Evolutionary conservation across 2,113 vertebrate genomes (phyloP), one percentile per base, ranked within the genome.

Genomic region (Neotragus pygmaeus): DNA sequence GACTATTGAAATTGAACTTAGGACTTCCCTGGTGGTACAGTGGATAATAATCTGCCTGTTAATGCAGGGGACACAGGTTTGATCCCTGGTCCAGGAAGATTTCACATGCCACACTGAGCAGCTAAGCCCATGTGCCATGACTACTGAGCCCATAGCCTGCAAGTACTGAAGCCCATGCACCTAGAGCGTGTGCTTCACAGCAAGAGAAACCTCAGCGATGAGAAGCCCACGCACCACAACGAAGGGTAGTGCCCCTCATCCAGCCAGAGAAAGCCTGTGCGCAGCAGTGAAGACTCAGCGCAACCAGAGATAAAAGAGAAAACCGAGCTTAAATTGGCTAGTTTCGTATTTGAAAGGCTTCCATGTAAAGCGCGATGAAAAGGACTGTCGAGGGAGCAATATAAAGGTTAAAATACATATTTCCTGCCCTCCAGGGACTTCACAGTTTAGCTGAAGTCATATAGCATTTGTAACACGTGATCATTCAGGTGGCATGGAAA

Each of bases 1-100:
- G 43, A 39, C 12, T 93, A 80, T 80, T 88, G 78, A 84, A 90
- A 73, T 47, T 57, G 27, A 75, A 80, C 51, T 93, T 95, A 95
- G 70, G 70, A 43, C 23, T 43, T 75, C 39, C 70, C 36, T 43
- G 23, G 23, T 43, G 39, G 39, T 43, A 43, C 23, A 75, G 39
- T 27, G 39, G 39, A 43, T 43, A 75, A 15, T 25, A 43, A 75
- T 75, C 39, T 43, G 39, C 70, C 70, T 43, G 36, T 27, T 39
- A 75, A 7, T 75, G 70, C 39, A 43, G 70, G 39, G 23, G 23
- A 75, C 70, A 15, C 13, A 43, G 12, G 70, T 43, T 43, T 27
- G 36, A 43, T 27, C 23, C 70, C 70, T 27, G 70, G 12, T 43
- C 39, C 23, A 27, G 70, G 70, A 43, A 75, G 39, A 75, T 14